Evolutionary conservation across 2,888 invertebrate genomes (phyloP).

Genomic region (Noctua janthe): DNA sequence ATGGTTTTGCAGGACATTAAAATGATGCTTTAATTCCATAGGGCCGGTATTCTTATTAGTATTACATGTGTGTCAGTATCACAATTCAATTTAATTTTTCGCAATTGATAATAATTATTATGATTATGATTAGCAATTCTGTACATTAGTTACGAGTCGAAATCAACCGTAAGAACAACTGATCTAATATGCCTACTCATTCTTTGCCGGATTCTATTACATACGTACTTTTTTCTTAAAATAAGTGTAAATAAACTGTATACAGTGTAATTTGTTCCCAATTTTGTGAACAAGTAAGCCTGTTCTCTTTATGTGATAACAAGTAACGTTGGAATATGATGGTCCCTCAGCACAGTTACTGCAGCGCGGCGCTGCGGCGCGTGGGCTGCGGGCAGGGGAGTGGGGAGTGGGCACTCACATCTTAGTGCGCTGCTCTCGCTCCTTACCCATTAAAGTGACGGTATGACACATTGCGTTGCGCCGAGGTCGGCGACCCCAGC

Average conservation of each 20-base stretch:
- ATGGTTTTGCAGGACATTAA: too few relatives aligned
- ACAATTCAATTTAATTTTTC: too few relatives aligned
- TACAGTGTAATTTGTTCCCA: background rate
- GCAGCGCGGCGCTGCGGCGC: background rate
- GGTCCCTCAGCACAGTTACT: background rate
- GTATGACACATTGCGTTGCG: slow-evolving; percentile 30
- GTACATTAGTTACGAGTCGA: background rate
- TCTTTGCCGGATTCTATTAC: background rate
- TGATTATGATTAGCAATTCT: background rate
- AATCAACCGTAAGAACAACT: too few relatives aligned
- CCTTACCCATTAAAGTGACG: slow-evolving; percentile 31
- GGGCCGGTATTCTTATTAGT: too few relatives aligned
- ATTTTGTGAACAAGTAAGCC: background rate
- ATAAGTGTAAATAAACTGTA: background rate
- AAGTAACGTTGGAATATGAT: background rate
- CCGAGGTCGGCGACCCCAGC: slow-evolving; percentile 33
- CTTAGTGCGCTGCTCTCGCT: slow-evolving; percentile 38
- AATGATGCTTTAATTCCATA: too few relatives aligned
- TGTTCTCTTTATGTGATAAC: background rate
- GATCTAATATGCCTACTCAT: background rate
- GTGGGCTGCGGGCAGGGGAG: background rate
- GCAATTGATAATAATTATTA: too few relatives aligned
- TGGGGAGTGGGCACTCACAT: slow-evolving; percentile 11
- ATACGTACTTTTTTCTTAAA: background rate
- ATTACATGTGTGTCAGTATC: too few relatives aligned